Evolutionary conservation across 2,888 invertebrate species (phyloP).

Genomic region (Camptogramma bilineatum): DNA sequence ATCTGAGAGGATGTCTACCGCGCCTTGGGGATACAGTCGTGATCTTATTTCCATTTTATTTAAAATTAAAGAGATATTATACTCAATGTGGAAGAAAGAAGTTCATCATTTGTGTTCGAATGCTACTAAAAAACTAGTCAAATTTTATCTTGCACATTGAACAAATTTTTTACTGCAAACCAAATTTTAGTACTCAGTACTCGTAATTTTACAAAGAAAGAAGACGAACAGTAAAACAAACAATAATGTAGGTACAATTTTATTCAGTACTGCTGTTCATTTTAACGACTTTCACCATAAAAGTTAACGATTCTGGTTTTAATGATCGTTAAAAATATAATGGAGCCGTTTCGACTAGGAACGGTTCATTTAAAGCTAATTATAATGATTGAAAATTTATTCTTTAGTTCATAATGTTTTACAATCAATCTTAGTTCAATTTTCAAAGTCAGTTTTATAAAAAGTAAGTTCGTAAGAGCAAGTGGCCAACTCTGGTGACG

Average conservation of each 20-base stretch:
- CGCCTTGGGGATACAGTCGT: too few relatives aligned
- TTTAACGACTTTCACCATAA: conserved; percentile 32
- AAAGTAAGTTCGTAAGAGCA: too few relatives aligned
- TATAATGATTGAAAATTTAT: conserved; percentile 29
- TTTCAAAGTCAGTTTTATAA: too few relatives aligned
- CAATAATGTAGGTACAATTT: conserved; percentile 29
- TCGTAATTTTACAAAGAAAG: neutral
- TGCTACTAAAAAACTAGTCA: too few relatives aligned
- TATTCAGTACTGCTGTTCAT: conserved; percentile 34
- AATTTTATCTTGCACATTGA: too few relatives aligned
- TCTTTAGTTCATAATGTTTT: neutral
- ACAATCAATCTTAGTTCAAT: neutral
- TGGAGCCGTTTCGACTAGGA: conserved; percentile 38
- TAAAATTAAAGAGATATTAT: too few relatives aligned
- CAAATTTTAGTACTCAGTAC: neutral
- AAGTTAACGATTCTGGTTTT: conserved; percentile 36
- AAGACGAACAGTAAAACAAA: conserved; percentile 8
- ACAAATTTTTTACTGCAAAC: neutral
- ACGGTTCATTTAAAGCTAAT: conserved; percentile 29
- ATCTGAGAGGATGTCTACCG: too few relatives aligned
- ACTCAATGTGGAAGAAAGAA: too few relatives aligned
- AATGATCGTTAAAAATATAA: conserved; percentile 44
- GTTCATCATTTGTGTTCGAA: too few relatives aligned
- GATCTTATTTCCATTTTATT: too few relatives aligned
- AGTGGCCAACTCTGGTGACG: too few relatives aligned